Base-by-base conservation (phyloP, 2,797 vertebrate species). In the Gadopsis marmoratus region DNA sequence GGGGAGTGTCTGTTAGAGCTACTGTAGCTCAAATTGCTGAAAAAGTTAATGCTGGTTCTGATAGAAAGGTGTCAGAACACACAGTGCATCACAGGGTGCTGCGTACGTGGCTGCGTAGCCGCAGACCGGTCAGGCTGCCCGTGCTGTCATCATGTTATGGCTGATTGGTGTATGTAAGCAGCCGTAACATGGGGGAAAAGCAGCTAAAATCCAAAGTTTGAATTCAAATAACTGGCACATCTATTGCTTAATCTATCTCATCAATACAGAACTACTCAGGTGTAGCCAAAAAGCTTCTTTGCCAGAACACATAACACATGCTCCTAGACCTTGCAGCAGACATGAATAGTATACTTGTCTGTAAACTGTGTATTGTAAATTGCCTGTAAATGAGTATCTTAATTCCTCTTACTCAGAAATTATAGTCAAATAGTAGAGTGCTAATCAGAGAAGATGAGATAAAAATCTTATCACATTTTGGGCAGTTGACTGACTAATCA, bases 311-410 rank as follows among this genome's bases (percentile, higher is more conserved):
- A 62, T 37, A 37, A 50, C 45, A 59, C 29, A 33, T 58, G 29
- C 37, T 63, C 9, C 61, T 29, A 59, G 54, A 50, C 12, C 56
- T 50, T 50, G 23, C 51, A 41, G 35, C 31, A 64, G 37, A 73
- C 41, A 77, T 59, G 31, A 63, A 29, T 61, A 39, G 37, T 55
- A n/a, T 50, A 71, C 61, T 66, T 59, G 63, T 66, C 76, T 55
- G 37, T 60, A 47, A 73, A 69, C 8, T 79, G 43, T 50, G 51
- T 66, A 70, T 5, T 77, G 50, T 47, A 55, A 73, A 72, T 53
- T 60, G 61, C 37, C 41, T 71, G 47, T 68, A 48, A 68, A 65
- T 53, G 23, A 71, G 9, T 5, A 56, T 10, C 2, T 63, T 55
- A 50, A 68, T 78, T 64, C 41, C 17, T 69, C 35, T 65, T 41